Evolutionary conservation across 2,797 vertebrate species (phyloP).

Genomic region (Lagorchestes hirsutus): DNA sequence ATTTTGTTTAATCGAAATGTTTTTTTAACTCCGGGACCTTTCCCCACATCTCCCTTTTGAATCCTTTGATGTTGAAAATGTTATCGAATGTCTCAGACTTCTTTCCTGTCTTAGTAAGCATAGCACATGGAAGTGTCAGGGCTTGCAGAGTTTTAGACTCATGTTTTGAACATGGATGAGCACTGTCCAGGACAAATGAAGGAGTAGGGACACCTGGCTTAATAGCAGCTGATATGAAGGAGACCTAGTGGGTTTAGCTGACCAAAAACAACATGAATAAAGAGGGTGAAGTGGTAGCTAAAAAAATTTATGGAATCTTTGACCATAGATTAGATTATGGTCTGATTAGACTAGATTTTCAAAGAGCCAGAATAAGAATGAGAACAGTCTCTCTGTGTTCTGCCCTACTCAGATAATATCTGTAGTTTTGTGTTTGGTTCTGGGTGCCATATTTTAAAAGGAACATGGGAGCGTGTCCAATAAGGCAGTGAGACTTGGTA

Average conservation of each 20-base stretch:
- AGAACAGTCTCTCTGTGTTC: not conserved
- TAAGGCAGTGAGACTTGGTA: not conserved
- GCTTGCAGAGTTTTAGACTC: not conserved
- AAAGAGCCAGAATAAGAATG: not conserved
- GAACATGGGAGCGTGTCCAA: not conserved
- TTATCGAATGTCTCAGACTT: not conserved
- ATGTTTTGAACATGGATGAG: not conserved
- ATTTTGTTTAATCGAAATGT: not conserved
- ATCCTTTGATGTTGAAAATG: not conserved
- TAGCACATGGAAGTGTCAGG: not conserved
- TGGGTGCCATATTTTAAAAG: not conserved
- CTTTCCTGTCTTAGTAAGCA: not conserved
- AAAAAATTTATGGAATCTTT: not conserved
- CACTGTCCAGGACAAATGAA: not conserved
- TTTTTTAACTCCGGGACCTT: not conserved
- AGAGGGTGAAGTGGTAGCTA: not conserved
- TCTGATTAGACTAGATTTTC: not conserved
- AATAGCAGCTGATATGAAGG: not conserved
- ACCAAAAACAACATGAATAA: not conserved
- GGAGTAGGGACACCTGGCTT: not conserved
- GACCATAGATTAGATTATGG: not conserved
- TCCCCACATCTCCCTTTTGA: not conserved
- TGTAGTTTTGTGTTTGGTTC: not conserved
- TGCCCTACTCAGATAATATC: not conserved
- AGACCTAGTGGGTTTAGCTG: not conserved